These are phyloP conservation scores for Thalassoma bifasciatum DNA, from an alignment of 2,113 vertebrate genomes.

Conservation along the genomic window DNA sequence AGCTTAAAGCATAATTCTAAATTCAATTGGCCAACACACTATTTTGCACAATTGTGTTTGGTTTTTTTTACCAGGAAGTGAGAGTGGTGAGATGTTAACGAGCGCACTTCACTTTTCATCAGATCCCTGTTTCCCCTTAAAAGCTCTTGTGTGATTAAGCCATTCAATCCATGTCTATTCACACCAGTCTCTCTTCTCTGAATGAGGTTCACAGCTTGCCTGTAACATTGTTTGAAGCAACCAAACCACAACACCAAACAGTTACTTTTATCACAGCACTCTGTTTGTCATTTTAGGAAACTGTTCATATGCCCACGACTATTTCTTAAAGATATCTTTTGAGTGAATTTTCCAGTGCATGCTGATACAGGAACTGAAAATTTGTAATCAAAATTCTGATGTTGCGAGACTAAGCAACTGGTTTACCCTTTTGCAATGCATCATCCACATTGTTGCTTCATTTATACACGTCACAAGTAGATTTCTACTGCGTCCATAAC, in stretches of 20 bases:
- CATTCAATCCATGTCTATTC: conserved; percentile 36
- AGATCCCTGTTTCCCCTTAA: not conserved
- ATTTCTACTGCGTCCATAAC: not conserved
- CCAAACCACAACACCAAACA: not conserved
- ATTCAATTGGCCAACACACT: not conserved
- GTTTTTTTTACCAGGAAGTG: not conserved
- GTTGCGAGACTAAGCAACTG: not conserved
- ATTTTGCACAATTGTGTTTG: not conserved
- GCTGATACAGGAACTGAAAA: fast-evolving
- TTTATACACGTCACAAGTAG: not conserved
- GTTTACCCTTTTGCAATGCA: not conserved
- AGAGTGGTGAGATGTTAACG: not conserved
- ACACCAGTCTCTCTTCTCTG: conserved; percentile 14
- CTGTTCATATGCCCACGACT: too few relatives aligned
- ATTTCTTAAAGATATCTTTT: too few relatives aligned
- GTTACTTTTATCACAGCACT: not conserved
- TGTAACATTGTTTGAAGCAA: not conserved
- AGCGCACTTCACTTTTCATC: not conserved
- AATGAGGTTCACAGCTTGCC: conserved; percentile 14
- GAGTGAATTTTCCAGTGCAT: not conserved
- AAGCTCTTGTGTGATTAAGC: not conserved
- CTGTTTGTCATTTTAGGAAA: not conserved
- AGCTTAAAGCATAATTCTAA: not conserved
- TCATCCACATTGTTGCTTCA: conserved; percentile 18
- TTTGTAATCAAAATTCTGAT: not conserved